Evolutionary conservation across 2,113 vertebrate genomes (phyloP).

Genomic region (Sebastes schlegelii): DNA sequence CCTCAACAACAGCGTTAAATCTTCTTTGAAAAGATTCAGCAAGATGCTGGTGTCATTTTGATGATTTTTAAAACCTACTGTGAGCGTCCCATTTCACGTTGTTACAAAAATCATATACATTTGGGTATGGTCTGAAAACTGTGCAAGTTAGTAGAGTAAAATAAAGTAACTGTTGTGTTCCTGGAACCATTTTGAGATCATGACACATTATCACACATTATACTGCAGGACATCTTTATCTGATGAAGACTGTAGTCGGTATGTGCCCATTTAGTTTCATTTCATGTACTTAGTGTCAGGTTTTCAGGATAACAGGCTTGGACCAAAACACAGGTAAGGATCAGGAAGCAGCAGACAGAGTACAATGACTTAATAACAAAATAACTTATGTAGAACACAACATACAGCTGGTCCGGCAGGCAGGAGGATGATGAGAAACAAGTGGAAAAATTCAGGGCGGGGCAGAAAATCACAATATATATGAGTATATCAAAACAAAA

Average conservation of each 20-base stretch:
- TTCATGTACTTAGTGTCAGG: neutral
- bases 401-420: no score
- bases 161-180: neutral
- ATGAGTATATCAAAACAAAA: no score
- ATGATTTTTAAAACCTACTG: neutral
- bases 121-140: neutral
- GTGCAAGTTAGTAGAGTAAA: neutral
- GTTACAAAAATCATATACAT: conserved; percentile 6
- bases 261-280: conserved; percentile 14
- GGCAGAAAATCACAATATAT: no score
- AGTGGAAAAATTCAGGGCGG: no score
- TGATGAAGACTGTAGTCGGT: neutral
- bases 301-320: no score
- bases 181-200: conserved; percentile 4
- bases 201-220: neutral
- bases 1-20: neutral
- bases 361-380: no score
- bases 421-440: no score
- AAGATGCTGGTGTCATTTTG: neutral
- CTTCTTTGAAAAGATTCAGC: neutral
- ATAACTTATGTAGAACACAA: no score
- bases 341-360: no score
- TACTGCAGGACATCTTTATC: conserved; percentile 9
- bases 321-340: no score
- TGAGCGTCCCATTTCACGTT: neutral